Conservation (phyloP, 2,113 vertebrate genomes). For the Trogon surrucura region DNA sequence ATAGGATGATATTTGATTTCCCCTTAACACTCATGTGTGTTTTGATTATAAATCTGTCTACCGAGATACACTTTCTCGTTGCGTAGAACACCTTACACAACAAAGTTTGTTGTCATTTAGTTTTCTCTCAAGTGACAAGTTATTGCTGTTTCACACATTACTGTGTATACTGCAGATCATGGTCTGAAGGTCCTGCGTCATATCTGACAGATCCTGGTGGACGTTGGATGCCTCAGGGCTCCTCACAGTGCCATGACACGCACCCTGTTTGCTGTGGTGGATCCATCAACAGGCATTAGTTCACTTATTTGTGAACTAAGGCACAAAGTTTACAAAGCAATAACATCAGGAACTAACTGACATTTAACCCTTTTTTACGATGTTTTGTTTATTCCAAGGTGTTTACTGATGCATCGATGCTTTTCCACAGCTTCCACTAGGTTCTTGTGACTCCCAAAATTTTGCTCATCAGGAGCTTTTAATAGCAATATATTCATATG, state of each 20-base stretch:
- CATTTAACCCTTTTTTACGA: not conserved
- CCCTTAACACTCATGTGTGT: not conserved
- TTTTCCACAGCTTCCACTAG: not conserved
- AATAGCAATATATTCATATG: not conserved
- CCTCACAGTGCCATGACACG: rapidly evolving
- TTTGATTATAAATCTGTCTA: not conserved
- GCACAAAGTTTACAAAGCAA: not conserved
- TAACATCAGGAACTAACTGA: not conserved
- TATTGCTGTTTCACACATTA: not conserved
- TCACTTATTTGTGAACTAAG: not conserved
- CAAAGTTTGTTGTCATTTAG: not conserved
- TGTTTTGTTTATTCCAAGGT: not conserved
- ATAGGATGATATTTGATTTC: not conserved
- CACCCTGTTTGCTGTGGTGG: not conserved
- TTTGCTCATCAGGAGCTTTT: not conserved
- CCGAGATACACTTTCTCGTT: not conserved
- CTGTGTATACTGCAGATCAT: not conserved
- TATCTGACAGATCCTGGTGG: not conserved
- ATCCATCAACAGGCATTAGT: not conserved
- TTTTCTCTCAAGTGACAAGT: not conserved
- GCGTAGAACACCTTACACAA: not conserved
- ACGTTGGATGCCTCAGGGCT: not conserved
- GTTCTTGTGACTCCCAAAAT: not conserved
- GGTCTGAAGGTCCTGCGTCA: not conserved
- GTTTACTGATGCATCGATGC: rapidly evolving